Conservation (phyloP, 2,888 invertebrate genomes). For the Brachycybe producta region DNA sequence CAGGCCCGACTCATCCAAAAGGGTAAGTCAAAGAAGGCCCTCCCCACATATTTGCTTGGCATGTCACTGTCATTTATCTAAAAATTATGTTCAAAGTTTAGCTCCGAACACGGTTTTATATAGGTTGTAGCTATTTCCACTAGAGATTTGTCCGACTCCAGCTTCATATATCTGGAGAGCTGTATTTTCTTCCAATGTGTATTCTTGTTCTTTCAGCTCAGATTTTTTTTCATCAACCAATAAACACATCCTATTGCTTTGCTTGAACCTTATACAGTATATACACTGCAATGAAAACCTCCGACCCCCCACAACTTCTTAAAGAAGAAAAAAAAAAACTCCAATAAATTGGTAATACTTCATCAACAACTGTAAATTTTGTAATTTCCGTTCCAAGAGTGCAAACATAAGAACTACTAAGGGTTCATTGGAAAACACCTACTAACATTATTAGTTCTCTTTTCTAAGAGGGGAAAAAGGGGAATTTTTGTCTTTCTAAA, state of each 20-base stretch:
- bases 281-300: slow-evolving; percentile 9
- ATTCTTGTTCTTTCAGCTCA: not conserved
- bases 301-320: too few relatives aligned
- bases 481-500: not conserved
- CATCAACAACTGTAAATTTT: slow-evolving; percentile 18
- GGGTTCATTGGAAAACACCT: slow-evolving; percentile 15
- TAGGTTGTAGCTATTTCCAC: too few relatives aligned
- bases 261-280: not conserved
- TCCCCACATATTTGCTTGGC: too few relatives aligned
- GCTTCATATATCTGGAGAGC: too few relatives aligned
- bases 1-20: too few relatives aligned
- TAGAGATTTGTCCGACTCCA: too few relatives aligned
- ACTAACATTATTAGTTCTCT: slow-evolving; percentile 11
- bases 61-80: too few relatives aligned
- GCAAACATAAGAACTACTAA: slow-evolving; percentile 7
- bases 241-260: not conserved
- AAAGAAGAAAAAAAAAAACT: not conserved
- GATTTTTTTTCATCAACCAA: not conserved
- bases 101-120: too few relatives aligned
- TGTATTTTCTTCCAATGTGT: too few relatives aligned
- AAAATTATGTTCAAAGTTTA: too few relatives aligned
- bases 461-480: not conserved
- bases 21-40: too few relatives aligned
- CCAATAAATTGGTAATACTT: slow-evolving; percentile 18
- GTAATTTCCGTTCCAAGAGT: slow-evolving; percentile 15